A percentile compares a stretch with the other conserved stretches of the same genome.
These are phyloP conservation scores for Melanotus villosus DNA, from an alignment of 2,888 invertebrate species.

Conservation along the genomic window DNA sequence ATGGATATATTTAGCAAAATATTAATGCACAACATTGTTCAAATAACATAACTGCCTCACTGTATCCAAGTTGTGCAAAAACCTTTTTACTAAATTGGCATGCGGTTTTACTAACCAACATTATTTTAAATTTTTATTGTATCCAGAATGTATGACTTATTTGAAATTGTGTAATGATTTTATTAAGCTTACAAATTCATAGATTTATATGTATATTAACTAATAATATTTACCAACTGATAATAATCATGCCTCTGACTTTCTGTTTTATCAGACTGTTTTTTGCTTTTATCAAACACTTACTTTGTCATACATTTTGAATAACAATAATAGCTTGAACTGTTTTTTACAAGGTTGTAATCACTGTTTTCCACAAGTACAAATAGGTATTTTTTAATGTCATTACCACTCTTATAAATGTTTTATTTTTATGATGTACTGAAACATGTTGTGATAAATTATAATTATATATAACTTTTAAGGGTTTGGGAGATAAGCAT, in stretches of 20 bases:
- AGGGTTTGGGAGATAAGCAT: constrained; percentile 63
- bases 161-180: neutral
- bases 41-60: constrained; percentile 6
- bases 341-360: constrained; percentile 28
- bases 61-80: constrained; percentile 16
- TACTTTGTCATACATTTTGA: constrained; percentile 12
- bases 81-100: neutral
- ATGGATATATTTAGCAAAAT: neutral
- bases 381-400: constrained; percentile 38
- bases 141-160: neutral
- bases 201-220: too few relatives aligned
- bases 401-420: constrained; percentile 39
- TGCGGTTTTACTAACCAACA: neutral
- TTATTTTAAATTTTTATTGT: neutral
- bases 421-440: constrained; percentile 61
- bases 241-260: too few relatives aligned
- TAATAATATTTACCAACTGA: too few relatives aligned
- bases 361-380: constrained; percentile 36
- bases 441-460: constrained; percentile 68
- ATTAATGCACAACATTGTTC: constrained; percentile 7
- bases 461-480: constrained; percentile 55
- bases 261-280: too few relatives aligned
- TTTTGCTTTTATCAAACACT: too few relatives aligned
- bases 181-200: neutral
- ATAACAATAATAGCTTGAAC: neutral